Base-by-base conservation (phyloP, 2,113 vertebrate genomes). In the Myanophis thanlyinensis region DNA sequence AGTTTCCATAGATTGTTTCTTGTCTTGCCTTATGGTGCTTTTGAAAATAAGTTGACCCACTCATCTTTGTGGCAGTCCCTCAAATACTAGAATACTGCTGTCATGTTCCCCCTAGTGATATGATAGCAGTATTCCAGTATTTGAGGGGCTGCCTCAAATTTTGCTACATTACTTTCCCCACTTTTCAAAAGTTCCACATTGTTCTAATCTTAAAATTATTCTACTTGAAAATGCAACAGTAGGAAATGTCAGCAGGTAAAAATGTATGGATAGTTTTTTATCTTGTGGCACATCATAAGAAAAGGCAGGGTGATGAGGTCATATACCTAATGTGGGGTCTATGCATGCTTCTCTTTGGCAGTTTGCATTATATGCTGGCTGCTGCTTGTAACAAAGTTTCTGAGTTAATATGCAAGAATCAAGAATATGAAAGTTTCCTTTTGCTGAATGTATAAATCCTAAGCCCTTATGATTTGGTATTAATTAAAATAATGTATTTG, bases 401-500 rank as follows among this genome's bases (percentile, higher is more conserved):
- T 35, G 89, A 97, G 96, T 94, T 97, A 98, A 96, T 97, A 97
- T 96, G 85, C 96, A 96, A 90, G 95, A 96, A 97, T 96, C 96
- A 97, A 97, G 97, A 97, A 95, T 96, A 94, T 97, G 97, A 97
- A 93, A 96, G 90, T 97, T 97, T 97, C 92, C 96, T 96, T 97
- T 97, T 97, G 96, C 97, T 98, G 97, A 97, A 98, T 96, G 95
- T 96, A 98, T 97, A 98, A 98, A 98, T 97, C 96, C 95, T 94
- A 85, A 97, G 94, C 95, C 94, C 95, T 97, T 97, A 96, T 93
- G 95, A 98, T 97, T 96, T 98, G 96, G 95, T 98, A 97, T 97
- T 96, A 98, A 98, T 98, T 98, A 98, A 98, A 98, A 97, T 97
- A 98, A 98, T 97, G 90, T 97, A 98, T 98, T 98, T 98, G 97